These are phyloP conservation scores for Ptychodera flava DNA, from an alignment of 35 echinoderm and acorn worm species.

Conservation along the genomic window DNA sequence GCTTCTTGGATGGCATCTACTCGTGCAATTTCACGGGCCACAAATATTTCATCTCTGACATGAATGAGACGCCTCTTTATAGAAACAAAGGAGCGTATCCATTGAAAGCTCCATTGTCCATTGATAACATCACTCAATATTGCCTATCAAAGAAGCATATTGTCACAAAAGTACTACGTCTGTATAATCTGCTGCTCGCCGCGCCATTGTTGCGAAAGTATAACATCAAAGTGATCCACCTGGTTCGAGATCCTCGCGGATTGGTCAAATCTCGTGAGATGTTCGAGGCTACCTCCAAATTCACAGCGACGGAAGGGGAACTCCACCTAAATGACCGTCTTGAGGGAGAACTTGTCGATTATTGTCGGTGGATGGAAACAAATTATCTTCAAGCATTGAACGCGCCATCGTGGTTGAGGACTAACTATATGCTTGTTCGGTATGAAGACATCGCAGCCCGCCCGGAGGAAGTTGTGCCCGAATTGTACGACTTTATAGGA, in stretches of 20 bases:
- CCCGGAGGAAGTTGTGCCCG: neutral
- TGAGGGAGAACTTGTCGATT: neutral
- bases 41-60: neutral
- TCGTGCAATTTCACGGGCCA: neutral
- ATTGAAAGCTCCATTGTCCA: neutral
- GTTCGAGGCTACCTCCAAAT: neutral
- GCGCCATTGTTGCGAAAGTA: neutral
- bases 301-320: neutral
- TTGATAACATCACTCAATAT: neutral
- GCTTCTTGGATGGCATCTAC: neutral
- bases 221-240: slow-evolving; percentile 13
- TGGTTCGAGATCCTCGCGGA: slow-evolving; percentile 10
- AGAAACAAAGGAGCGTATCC: neutral
- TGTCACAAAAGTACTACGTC: neutral
- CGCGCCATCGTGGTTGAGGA: neutral
- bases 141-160: neutral
- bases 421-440: neutral
- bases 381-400: neutral
- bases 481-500: slow-evolving; percentile 11
- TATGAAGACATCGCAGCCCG: slow-evolving; percentile 14
- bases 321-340: neutral
- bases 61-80: neutral
- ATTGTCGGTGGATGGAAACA: neutral
- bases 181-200: neutral
- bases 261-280: slow-evolving; percentile 2